Evolutionary conservation across 2,797 vertebrate species (phyloP).

Genomic region (Rhynchotus rufescens): DNA sequence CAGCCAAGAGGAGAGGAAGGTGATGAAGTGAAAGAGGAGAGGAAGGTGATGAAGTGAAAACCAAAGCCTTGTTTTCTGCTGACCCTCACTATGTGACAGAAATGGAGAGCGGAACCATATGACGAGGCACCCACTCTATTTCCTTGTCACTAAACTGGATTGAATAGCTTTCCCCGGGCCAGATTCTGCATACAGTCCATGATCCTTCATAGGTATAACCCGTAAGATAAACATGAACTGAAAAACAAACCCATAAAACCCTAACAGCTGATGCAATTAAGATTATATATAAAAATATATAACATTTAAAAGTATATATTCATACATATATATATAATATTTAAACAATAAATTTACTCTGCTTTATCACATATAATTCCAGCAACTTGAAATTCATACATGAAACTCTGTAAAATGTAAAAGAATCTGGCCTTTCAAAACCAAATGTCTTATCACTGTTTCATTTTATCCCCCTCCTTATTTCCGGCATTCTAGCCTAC

Average conservation of each 20-base stretch:
- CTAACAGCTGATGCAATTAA: neutral
- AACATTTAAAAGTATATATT: too few species aligned
- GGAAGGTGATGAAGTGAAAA: neutral
- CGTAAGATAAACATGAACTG: neutral
- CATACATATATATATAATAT: neutral
- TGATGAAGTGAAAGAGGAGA: neutral
- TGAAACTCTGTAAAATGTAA: neutral
- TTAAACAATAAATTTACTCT: neutral
- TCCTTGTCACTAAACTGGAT: neutral
- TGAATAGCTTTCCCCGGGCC: neutral
- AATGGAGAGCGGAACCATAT: neutral
- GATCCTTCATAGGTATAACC: neutral
- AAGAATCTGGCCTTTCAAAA: neutral
- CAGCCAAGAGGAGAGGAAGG: neutral
- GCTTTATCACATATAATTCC: neutral
- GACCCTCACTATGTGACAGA: neutral
- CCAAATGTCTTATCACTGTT: neutral
- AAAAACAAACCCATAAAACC: neutral
- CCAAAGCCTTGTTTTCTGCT: neutral
- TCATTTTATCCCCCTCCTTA: neutral
- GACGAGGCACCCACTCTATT: neutral
- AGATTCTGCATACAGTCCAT: neutral
- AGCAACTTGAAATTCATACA: neutral
- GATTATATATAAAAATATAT: neutral
- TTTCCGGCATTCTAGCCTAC: neutral